phyloP scores from a whole-genome alignment of 2,888 invertebrate genomes.

The Teleiodes luculella region DNA sequence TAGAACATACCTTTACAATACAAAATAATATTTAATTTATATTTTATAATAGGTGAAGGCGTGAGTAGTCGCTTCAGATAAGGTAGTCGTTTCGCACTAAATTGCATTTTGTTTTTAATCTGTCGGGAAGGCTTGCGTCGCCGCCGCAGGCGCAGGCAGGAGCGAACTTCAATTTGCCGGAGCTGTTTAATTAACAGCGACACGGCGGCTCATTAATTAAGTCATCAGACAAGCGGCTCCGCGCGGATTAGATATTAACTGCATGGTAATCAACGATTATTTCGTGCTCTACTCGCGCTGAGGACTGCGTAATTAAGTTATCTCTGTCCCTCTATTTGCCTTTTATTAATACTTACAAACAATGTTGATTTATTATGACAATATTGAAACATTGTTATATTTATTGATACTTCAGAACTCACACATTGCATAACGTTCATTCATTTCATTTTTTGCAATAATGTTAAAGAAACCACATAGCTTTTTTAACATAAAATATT shows the following conservation, averaged over 20 bases:
- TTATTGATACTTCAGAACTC: too few relatives aligned
- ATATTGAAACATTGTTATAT: too few relatives aligned
- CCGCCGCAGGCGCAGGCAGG: constrained; percentile 43
- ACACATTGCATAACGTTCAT: not conserved
- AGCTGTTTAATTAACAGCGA: constrained; percentile 73
- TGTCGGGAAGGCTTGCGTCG: constrained; percentile 30
- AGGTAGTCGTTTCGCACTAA: constrained; percentile 45
- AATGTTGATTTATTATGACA: constrained; percentile 4
- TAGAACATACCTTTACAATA: too few relatives aligned
- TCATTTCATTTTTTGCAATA: not conserved
- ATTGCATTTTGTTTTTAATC: constrained; percentile 74
- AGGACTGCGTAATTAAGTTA: constrained; percentile 17
- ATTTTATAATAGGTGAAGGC: constrained; percentile 14
- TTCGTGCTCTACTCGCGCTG: constrained; percentile 31
- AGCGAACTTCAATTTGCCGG: constrained; percentile 66
- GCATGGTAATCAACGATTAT: constrained; percentile 59
- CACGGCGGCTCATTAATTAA: constrained; percentile 75
- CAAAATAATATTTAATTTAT: too few relatives aligned
- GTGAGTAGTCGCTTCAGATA: constrained; percentile 38
- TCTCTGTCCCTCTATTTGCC: constrained; percentile 4
- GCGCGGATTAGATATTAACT: constrained; percentile 59
- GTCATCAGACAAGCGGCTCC: constrained; percentile 68
- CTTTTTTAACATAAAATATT: constrained; percentile 41
- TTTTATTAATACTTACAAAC: constrained; percentile 5
- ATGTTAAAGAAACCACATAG: constrained; percentile 28